A percentile compares a stretch with the other conserved stretches of the same genome.
phyloP scores from a whole-genome alignment of 2,797 vertebrate species.

The Spinibarbus caldwelli region DNA sequence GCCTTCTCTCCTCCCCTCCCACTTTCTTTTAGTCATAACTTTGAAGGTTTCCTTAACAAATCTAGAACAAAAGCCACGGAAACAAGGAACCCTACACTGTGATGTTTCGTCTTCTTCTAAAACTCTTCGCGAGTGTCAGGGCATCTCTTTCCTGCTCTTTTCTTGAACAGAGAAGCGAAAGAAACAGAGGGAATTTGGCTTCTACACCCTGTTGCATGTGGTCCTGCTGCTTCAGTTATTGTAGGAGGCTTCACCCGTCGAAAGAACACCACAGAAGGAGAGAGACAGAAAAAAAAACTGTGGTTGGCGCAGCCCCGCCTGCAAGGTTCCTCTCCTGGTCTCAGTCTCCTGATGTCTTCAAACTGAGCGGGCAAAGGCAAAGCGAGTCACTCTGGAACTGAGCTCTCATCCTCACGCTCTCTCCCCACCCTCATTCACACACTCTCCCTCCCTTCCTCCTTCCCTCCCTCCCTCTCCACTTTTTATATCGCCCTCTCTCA shows the following conservation, averaged over 20 bases:
- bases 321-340: slow-evolving; percentile 40
- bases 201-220: slow-evolving; percentile 83
- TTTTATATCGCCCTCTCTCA: slow-evolving; percentile 49
- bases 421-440: slow-evolving; percentile 57
- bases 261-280: slow-evolving; percentile 47
- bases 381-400: slow-evolving; percentile 71
- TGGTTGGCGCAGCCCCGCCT: slow-evolving; percentile 47
- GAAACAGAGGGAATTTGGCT: slow-evolving; percentile 66
- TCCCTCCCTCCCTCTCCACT: slow-evolving; percentile 39
- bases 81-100: slow-evolving; percentile 5
- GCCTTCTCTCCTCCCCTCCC: slow-evolving; percentile 81
- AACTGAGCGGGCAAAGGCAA: slow-evolving; percentile 69
- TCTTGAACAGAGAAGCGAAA: slow-evolving; percentile 17
- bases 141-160: slow-evolving; percentile 50
- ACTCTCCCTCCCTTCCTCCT: slow-evolving; percentile 50
- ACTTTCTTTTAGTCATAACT: slow-evolving; percentile 82
- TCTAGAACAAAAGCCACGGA: not conserved
- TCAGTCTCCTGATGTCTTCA: slow-evolving; percentile 55
- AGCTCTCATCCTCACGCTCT: slow-evolving; percentile 54
- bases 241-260: slow-evolving; percentile 70
- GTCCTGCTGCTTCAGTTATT: slow-evolving; percentile 68
- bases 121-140: slow-evolving; percentile 44
- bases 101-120: slow-evolving; percentile 33
- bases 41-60: slow-evolving; percentile 15
- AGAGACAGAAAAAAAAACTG: slow-evolving; percentile 29